phyloP scores from a whole-genome alignment of 2,797 vertebrate species.

The Manis crassicaudata region DNA sequence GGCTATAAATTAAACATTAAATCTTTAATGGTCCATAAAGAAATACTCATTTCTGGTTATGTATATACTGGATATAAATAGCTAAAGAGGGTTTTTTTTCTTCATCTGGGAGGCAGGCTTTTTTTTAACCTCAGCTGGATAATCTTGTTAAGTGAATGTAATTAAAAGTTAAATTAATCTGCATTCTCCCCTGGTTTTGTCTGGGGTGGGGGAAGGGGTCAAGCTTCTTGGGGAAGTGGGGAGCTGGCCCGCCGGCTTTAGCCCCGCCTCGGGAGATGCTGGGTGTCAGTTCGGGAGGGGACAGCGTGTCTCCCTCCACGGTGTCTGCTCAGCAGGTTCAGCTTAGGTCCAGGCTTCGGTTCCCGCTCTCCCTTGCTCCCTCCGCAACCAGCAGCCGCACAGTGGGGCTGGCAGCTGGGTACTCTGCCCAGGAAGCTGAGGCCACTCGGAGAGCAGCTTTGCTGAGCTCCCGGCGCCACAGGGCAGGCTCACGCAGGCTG shows the following conservation, averaged over 20 bases:
- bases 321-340: background rate
- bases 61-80: constrained; percentile 82
- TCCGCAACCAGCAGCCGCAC: background rate
- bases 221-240: fast-evolving
- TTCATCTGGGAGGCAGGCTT: constrained; percentile 52
- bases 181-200: background rate
- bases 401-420: background rate
- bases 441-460: background rate
- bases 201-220: background rate
- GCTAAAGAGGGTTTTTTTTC: constrained; percentile 63
- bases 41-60: constrained; percentile 84
- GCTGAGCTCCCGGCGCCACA: background rate
- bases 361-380: background rate
- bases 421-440: background rate
- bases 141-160: constrained; percentile 86
- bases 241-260: fast-evolving
- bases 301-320: fast-evolving
- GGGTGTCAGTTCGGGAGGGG: background rate
- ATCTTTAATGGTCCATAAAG: constrained; percentile 88
- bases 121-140: constrained; percentile 82
- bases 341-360: background rate
- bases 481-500: fast-evolving
- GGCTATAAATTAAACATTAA: constrained; percentile 88
- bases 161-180: constrained; percentile 85
- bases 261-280: fast-evolving